Conservation (phyloP, 2,888 invertebrate genomes). For the Didymodactylos carnosus region DNA sequence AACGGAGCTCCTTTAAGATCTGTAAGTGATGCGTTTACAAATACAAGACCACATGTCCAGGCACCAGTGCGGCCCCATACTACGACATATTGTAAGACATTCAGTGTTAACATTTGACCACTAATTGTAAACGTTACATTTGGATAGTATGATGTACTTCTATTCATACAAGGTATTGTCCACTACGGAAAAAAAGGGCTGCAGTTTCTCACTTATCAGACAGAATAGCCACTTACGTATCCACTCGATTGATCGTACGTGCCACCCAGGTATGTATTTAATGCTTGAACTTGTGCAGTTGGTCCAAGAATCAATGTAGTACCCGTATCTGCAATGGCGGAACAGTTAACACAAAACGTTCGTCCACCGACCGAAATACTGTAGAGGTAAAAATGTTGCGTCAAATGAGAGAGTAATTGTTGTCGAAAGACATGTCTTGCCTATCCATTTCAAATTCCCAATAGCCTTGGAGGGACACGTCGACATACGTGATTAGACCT, state of each 20-base stretch:
- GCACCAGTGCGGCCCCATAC: not conserved
- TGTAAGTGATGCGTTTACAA: not conserved
- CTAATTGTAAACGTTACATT: not conserved
- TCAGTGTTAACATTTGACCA: not conserved
- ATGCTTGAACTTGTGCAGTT: not conserved
- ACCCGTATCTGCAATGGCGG: not conserved
- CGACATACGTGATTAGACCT: slow-evolving; percentile 69
- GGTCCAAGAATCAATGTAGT: not conserved
- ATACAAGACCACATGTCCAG: not conserved
- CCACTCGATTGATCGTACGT: not conserved
- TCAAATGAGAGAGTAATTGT: too few relatives aligned
- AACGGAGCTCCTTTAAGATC: not conserved
- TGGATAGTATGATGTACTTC: not conserved
- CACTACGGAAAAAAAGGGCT: not conserved
- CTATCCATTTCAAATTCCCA: slow-evolving; percentile 61
- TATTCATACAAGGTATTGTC: not conserved
- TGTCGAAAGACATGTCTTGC: not conserved
- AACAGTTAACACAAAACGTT: not conserved
- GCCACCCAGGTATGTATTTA: not conserved
- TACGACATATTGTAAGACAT: not conserved
- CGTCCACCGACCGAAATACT: not conserved
- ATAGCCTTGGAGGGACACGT: slow-evolving; percentile 65
- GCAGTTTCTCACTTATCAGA: not conserved
- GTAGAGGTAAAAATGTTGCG: not conserved
- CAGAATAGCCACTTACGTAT: not conserved